These are phyloP conservation scores for Nesidiocoris tenuis DNA, from an alignment of 2,888 invertebrate species.

Conservation along the genomic window DNA sequence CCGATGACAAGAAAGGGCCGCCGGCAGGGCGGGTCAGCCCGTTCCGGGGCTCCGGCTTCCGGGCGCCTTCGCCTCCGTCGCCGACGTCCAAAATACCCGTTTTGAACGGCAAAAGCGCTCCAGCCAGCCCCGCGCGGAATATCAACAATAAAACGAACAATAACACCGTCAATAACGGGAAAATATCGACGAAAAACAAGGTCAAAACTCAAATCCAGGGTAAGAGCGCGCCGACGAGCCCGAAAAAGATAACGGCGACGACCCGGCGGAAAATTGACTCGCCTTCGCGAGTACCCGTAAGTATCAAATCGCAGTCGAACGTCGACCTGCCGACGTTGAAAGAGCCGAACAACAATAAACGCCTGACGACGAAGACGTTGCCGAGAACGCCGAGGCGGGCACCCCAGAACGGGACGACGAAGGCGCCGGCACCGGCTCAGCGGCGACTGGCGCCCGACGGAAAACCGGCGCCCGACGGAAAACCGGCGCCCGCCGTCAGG, in stretches of 20 bases:
- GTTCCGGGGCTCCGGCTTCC: slow-evolving; percentile 59
- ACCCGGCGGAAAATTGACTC: slow-evolving; percentile 10
- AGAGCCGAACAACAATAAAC: slow-evolving; percentile 32
- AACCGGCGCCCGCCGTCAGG: slow-evolving; percentile 35
- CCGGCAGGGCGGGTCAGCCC: slow-evolving; percentile 59
- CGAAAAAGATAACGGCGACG: slow-evolving; percentile 8
- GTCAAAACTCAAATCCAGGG: slow-evolving; percentile 51
- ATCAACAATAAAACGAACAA: slow-evolving; percentile 21
- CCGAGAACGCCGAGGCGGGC: slow-evolving; percentile 18
- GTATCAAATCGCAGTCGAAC: slow-evolving; percentile 4
- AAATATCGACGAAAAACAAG: slow-evolving; percentile 2
- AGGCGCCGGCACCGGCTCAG: slow-evolving; percentile 29
- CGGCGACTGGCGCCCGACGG: slow-evolving; percentile 1
- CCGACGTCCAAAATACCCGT: slow-evolving; percentile 28
- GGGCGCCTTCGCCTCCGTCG: slow-evolving; percentile 42
- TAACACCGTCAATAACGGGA: neutral
- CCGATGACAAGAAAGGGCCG: slow-evolving; percentile 54
- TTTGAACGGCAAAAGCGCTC: slow-evolving; percentile 57
- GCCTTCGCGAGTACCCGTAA: slow-evolving; percentile 23
- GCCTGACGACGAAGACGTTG: slow-evolving; percentile 23
- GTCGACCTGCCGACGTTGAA: slow-evolving; percentile 16
- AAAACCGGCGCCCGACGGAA: slow-evolving; percentile 31
- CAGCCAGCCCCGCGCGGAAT: slow-evolving; percentile 54
- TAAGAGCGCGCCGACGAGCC: slow-evolving; percentile 42
- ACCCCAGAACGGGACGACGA: neutral